Evolutionary conservation across 2,888 invertebrate species (phyloP), one percentile per base, ranked within the genome.

Genomic region (Oxyteleia sp.): DNA sequence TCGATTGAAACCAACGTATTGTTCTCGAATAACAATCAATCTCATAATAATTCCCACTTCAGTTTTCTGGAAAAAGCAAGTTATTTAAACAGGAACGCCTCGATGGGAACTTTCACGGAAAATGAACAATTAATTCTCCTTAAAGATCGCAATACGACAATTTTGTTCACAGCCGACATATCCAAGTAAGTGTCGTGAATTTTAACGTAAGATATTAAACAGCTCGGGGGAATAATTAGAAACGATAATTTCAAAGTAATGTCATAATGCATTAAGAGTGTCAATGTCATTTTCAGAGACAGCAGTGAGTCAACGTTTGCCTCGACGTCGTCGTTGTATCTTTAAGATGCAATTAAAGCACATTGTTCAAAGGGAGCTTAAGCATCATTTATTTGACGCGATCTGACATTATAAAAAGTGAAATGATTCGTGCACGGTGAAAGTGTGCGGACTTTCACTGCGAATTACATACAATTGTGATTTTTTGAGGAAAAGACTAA

Each of bases 361-460:
- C 49, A 61, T 32, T 61, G 85, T 87, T 88, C 66, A 41, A 72
- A 23, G 71, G 26, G 53, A 68, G 55, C 18, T 41, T 51, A 63
- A 74, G 43, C 20, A 41, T n/a, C 35, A 18, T 32, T 32, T 29
- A 20, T 51, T 15, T 26, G 18, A 53, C 43, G 29, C 41, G 45
- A 18, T 32, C 8, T 13, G 18, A 4, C 11, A 43, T 45, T 53
- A 53, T 59, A 13, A 43, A 49, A 74, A 53, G 55, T 16, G 59
- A 63, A 63, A 51, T 63, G 15, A 63, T 29, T n/a, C 35, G 13
- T 55, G 68, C 82, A 64, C 59, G 79, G 89, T 86, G 90, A 90
- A 89, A 90, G 88, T 84, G 82, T 72, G 59, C 23, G 41, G 68
- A 87, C 89, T 90, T 90, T 90, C 89, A 64, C 88, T 63, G 26